A percentile compares a stretch with the other conserved stretches of the same genome.
Conservation (phyloP, 35 echinoderm and acorn worm species). For the Apostichopus californicus region DNA sequence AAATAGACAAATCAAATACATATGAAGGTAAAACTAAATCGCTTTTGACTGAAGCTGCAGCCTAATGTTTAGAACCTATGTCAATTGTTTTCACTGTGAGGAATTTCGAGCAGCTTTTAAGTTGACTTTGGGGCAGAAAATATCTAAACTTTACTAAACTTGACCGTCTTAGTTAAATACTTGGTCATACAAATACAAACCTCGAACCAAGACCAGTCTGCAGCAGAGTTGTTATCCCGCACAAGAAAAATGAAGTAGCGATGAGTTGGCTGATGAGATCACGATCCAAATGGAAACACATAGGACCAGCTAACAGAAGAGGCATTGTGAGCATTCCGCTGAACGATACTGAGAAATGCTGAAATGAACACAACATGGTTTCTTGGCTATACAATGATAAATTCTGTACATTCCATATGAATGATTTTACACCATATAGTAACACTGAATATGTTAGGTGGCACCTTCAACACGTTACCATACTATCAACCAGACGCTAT, state of each 20-base stretch:
- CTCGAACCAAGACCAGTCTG: slow-evolving; percentile 40
- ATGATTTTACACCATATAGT: neutral
- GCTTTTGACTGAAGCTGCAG: too few species aligned
- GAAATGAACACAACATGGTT: neutral
- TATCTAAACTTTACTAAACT: too few species aligned
- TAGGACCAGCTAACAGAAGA: neutral
- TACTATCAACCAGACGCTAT: too few species aligned
- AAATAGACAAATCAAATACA: too few species aligned
- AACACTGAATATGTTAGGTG: neutral
- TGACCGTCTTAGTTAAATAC: too few species aligned
- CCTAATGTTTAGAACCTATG: too few species aligned
- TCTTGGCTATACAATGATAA: neutral
- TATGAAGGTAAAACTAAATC: too few species aligned
- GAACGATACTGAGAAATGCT: slow-evolving; percentile 45
- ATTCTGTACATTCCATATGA: neutral
- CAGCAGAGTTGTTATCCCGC: slow-evolving; percentile 25
- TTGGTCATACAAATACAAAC: neutral
- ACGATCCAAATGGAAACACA: slow-evolving; percentile 22
- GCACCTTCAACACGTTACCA: too few species aligned
- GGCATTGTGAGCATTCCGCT: slow-evolving; percentile 42
- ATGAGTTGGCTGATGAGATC: slow-evolving; percentile 13
- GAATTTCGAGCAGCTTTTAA: too few species aligned
- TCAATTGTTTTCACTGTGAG: too few species aligned
- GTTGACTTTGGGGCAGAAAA: too few species aligned
- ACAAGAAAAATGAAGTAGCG: slow-evolving; percentile 33